Conservation (phyloP, 64 coral and sea anemone species). For the Acropora yongei region DNA sequence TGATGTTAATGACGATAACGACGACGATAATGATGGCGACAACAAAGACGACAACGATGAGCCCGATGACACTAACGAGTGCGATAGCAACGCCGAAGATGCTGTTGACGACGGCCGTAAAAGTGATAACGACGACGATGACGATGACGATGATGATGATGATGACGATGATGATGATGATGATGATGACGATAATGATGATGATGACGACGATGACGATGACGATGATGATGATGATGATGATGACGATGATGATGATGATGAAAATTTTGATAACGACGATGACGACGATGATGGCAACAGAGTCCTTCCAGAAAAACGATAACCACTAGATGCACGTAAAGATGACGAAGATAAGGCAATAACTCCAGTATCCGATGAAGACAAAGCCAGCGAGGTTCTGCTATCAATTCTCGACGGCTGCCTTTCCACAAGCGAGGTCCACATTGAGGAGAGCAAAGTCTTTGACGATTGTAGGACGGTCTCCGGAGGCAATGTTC, state of each 20-base stretch:
- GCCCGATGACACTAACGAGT: no score
- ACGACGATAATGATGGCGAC: not conserved
- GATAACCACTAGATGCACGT: no score
- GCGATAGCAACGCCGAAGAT: not conserved
- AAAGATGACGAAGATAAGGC: not conserved
- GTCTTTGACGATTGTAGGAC: not conserved
- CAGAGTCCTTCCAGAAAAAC: no score
- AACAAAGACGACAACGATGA: no score
- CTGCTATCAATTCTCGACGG: not conserved
- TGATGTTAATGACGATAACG: no score
- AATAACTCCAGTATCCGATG: not conserved
- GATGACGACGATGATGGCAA: no score
- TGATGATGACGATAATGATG: not conserved
- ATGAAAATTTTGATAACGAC: not conserved
- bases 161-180: not conserved
- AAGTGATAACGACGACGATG: no score
- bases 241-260: not conserved
- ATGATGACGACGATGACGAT: not conserved
- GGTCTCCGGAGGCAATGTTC: not conserved
- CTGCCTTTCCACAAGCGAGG: not conserved
- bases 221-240: no score
- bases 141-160: no score
- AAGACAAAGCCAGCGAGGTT: not conserved
- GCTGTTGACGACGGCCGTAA: not conserved
- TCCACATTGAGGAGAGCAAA: not conserved